Percentiles rank a stretch among this genome's conserved stretches.
Evolutionary conservation across 37 sponge, comb jelly and placozoan genomes (phyloP).

Genomic region (Aphrocallistes beatrix): DNA sequence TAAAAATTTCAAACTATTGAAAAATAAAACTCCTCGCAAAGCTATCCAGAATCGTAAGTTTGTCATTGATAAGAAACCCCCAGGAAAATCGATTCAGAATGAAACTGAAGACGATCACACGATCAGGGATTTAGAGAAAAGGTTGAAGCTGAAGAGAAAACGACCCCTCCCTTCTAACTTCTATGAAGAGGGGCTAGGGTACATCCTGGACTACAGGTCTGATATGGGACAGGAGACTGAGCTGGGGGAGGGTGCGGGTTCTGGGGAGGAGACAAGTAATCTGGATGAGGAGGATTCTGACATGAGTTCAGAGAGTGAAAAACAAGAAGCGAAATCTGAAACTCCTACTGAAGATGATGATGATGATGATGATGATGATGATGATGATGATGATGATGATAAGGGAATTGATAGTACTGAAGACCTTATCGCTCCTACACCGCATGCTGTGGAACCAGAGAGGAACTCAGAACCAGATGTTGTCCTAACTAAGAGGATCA

Average conservation of each 20-base stretch:
- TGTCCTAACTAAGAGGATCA: background rate
- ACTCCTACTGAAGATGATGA: background rate
- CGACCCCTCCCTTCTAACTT: background rate
- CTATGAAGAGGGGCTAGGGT: background rate
- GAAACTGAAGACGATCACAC: background rate
- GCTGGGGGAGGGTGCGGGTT: background rate
- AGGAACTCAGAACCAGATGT: too few relatives aligned
- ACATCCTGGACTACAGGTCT: background rate
- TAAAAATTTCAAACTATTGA: too few relatives aligned
- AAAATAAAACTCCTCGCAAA: background rate
- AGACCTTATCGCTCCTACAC: too few relatives aligned
- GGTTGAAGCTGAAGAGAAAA: background rate
- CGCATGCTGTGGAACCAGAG: too few relatives aligned
- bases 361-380: background rate
- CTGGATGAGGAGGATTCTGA: background rate
- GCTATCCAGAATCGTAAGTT: background rate
- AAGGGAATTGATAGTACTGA: too few relatives aligned
- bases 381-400: too few relatives aligned
- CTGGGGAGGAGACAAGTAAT: background rate
- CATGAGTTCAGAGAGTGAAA: background rate
- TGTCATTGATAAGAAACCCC: background rate
- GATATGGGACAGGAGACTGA: background rate
- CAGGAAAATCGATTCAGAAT: background rate
- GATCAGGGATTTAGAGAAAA: background rate
- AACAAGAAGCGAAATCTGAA: background rate